Evolutionary conservation across 2,797 vertebrate genomes (phyloP), one percentile per base, ranked within the genome.

Genomic region (Myoxocephalus aenaeus): DNA sequence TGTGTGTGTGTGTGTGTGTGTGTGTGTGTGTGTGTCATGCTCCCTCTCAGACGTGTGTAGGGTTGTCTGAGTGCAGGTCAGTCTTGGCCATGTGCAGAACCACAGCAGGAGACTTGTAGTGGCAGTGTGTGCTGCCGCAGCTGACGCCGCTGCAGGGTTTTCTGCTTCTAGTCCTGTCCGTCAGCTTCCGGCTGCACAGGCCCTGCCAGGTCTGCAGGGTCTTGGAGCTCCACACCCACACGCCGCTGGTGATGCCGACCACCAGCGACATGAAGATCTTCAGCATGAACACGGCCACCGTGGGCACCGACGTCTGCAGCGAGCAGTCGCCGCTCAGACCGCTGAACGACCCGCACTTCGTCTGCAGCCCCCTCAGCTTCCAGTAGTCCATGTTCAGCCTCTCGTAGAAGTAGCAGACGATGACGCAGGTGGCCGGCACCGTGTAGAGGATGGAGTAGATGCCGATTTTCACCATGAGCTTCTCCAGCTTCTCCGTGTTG

Each of bases 181-280:
- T 91, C 92, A 97, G 95, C 92, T 96, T 97, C 70, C 96, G 96
- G 94, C 96, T 96, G 92, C 97, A 99, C 74, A 99, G 94, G 64
- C 95, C 96, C 94, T 99, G 97, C 98, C 98, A 99, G 84, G 97
- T 98, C 95, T 99, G 98, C 87, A 99, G 95, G 0, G 98, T 99
- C 95, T 99, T 99, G 77, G 98, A 98, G 93, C 98, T 99, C 98
- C 98, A 99, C 42, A 99, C 97, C 98, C 98, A 99, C 77, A 98
- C 97, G 0, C 98, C 98, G 0, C 98, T 99, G 93, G 98, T 99
- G 94, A 99, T 99, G 87, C 98, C 98, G 54, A 99, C 98, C 93
- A 98, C 98, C 91, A 99, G 93, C 0, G 98, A 99, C 98, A 99
- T 99, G 93, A 99, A 99, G 92, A 98, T 99, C 93, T 99, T 99